Conservation (phyloP, 23 tunicate genomes). For the Oikopleura albicans region DNA sequence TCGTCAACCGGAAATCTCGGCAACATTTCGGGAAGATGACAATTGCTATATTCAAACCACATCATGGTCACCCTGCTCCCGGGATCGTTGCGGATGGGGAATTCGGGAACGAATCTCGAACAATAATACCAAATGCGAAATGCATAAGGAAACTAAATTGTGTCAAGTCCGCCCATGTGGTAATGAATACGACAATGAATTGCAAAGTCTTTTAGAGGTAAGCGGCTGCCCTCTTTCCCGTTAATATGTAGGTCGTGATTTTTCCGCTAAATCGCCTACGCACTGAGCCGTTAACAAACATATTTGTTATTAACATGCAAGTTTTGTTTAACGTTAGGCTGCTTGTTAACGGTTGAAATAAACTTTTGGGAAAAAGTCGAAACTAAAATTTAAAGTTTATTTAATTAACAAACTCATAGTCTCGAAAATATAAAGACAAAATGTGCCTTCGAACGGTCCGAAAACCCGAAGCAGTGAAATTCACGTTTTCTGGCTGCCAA, state of each 20-base stretch:
- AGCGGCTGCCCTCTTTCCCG: too few relatives aligned
- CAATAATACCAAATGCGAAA: conserved; percentile 5
- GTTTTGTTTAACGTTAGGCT: too few relatives aligned
- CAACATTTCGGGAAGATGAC: background rate
- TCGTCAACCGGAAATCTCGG: background rate
- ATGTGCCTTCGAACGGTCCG: background rate
- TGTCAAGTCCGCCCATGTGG: background rate
- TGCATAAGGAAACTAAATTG: conserved; percentile 6
- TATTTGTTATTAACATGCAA: too few relatives aligned
- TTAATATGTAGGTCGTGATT: too few relatives aligned
- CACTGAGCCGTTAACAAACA: too few relatives aligned
- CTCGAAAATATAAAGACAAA: background rate
- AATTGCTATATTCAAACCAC: background rate
- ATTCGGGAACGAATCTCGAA: background rate
- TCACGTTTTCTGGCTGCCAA: background rate
- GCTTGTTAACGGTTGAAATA: too few relatives aligned
- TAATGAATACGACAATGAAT: background rate
- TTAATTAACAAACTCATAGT: too few relatives aligned
- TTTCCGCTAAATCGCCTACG: too few relatives aligned
- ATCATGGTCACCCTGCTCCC: background rate
- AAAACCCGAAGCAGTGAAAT: background rate
- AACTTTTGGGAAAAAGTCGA: too few relatives aligned
- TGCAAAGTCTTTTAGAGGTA: conserved; percentile 3
- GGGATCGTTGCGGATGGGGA: conserved; percentile 10
- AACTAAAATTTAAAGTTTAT: too few relatives aligned